Evolutionary conservation across 2,113 vertebrate species (phyloP).

Genomic region (Rattus rattus): DNA sequence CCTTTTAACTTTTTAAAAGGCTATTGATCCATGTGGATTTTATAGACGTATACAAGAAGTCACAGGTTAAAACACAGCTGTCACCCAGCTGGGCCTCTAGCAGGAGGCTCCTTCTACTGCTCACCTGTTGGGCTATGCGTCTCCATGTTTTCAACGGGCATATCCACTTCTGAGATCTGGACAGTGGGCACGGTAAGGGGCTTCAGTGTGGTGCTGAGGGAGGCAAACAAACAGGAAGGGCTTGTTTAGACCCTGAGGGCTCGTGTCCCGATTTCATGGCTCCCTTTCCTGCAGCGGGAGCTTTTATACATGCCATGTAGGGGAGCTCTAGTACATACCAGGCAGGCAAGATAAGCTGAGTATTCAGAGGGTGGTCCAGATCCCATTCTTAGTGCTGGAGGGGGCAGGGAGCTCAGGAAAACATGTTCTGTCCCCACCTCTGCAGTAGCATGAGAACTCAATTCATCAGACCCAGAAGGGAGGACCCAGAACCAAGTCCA

Average conservation of each 20-base stretch:
- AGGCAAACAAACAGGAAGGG: background rate
- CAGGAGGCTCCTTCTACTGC: background rate
- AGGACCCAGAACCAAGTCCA: background rate
- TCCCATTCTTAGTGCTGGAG: background rate
- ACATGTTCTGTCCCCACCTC: background rate
- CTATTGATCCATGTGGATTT: background rate
- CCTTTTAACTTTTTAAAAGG: background rate
- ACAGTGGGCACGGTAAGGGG: conserved; percentile 85
- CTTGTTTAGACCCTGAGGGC: background rate
- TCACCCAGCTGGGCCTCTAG: too few relatives aligned
- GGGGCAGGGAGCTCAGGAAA: background rate
- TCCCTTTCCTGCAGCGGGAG: background rate
- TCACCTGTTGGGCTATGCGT: conserved; percentile 29
- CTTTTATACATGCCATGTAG: background rate
- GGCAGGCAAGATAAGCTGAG: background rate
- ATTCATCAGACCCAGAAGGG: background rate
- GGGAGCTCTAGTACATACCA: background rate
- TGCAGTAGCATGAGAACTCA: background rate
- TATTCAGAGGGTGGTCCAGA: background rate
- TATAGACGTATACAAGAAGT: background rate
- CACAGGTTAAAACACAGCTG: background rate
- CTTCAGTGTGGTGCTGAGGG: conserved; percentile 83
- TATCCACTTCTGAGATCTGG: conserved; percentile 78
- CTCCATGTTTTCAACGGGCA: rapidly evolving
- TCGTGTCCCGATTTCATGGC: background rate